A percentile compares a stretch with the other conserved stretches of the same genome.
Conservation (phyloP, 2,113 vertebrate genomes). For the Apteryx mantelli region DNA sequence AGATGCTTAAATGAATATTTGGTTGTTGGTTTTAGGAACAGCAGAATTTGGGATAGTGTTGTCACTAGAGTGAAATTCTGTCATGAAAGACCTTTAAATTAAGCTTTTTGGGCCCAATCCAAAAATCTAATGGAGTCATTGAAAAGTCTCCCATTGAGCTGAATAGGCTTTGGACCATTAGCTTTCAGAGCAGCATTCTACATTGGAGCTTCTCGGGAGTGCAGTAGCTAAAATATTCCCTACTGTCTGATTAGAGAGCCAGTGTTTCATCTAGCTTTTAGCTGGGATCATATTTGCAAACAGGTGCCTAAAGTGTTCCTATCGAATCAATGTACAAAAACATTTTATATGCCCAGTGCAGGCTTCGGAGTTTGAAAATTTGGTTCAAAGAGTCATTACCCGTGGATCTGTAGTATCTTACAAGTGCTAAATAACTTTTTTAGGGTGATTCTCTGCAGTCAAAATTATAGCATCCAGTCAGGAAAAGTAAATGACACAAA, state of each 20-base stretch:
- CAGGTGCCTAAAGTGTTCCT: neutral
- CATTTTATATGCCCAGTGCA: neutral
- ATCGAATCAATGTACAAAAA: neutral
- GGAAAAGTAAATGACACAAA: neutral
- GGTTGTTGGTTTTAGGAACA: neutral
- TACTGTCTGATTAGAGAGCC: rapidly evolving
- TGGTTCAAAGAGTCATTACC: neutral
- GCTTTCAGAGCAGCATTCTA: neutral
- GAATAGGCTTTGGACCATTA: neutral
- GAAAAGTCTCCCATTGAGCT: neutral
- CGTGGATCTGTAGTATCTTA: neutral
- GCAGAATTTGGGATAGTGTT: neutral
- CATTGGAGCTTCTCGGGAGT: neutral
- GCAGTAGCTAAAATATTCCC: neutral
- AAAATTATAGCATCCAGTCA: neutral
- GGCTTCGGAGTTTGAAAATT: neutral
- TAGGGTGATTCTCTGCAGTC: neutral
- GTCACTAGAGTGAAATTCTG: neutral
- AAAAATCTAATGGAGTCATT: neutral
- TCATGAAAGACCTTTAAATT: neutral
- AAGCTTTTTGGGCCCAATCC: neutral
- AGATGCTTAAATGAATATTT: neutral
- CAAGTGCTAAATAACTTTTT: neutral
- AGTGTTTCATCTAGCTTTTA: neutral
- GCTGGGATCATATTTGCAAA: neutral